Base-by-base conservation (phyloP, 2,113 vertebrate species). In the Odocoileus virginianus region DNA sequence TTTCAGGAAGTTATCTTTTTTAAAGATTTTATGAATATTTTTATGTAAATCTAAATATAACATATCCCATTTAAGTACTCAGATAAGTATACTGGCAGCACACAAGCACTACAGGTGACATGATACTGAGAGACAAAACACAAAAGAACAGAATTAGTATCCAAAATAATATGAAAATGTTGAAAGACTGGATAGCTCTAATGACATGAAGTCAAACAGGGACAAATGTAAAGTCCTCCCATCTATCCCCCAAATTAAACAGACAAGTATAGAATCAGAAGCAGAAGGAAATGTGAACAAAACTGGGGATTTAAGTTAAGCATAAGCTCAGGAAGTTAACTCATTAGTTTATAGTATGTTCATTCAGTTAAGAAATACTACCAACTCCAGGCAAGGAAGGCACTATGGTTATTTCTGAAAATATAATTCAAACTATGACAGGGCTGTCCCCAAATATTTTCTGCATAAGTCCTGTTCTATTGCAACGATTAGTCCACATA, bases 11-110 rank as follows among this genome's bases (percentile, higher is more conserved):
- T 28, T 19, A 47, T 55, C 16, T 52, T 79, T 55, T 55, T 58
- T 3, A 28, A 89, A 87, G 13, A 30, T 58, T 27, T 82, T 95
- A 64, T 58, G 87, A 92, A 90, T 97, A 92, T 92, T 83, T 96
- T 96, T 43, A 60, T 67, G 50, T n/a, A 23, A 89, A 71, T 89
- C 50, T 87, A 60, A 92, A 12, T 58, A 92, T 61, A 95, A 89
- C 61, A 71, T 50, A 96, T 71, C 43, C 52, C 33, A 81, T 16
- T 90, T 90, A 95, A 95, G 61, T 81, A 84, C 19, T 88, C 57
- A 90, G 58, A 55, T 52, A 71, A 85, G 30, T 64, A 47, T 82
- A 45, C 7, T 94, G 30, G 82, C 47, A 64, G 78, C 54, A 58
- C 67, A 92, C 15, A 45, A 47, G 60, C 40, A 86, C n/a, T 83